Evolutionary conservation across 64 coral and sea anemone species (phyloP).

Genomic region (Montipora capricornis): DNA sequence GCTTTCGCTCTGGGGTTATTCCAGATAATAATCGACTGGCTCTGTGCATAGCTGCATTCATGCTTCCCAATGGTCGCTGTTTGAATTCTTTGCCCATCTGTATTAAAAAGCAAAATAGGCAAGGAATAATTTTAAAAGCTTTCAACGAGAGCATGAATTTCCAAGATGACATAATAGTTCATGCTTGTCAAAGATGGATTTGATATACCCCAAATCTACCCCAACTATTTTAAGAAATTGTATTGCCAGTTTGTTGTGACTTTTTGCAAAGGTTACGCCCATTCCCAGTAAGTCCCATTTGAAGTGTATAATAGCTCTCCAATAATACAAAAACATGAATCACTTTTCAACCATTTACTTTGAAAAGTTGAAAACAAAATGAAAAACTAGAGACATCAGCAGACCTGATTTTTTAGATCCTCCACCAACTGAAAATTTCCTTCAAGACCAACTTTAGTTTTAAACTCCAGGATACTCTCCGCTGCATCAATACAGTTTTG

Average conservation of each 20-base stretch:
- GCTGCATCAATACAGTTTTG: constrained; percentile 27
- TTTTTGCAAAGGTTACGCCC: no score
- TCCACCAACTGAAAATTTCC: constrained; percentile 46
- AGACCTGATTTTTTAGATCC: constrained; percentile 26
- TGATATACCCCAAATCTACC: no score
- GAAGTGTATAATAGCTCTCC: no score
- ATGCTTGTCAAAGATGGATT: no score
- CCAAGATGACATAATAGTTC: no score
- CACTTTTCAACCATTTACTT: no score
- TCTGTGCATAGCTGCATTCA: neutral
- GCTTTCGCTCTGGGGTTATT: constrained; percentile 4
- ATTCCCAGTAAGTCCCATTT: no score
- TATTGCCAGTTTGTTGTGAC: no score
- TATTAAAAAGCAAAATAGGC: neutral
- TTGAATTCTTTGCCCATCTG: constrained; percentile 53
- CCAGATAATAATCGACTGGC: neutral
- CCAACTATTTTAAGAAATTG: no score
- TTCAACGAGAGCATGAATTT: no score
- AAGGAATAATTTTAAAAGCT: neutral
- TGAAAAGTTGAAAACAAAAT: no score
- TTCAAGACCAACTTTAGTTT: neutral
- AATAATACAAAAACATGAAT: no score
- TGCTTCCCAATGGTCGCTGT: constrained; percentile 3
- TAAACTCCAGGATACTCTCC: constrained; percentile 44
- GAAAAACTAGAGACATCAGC: neutral